phyloP scores from a whole-genome alignment of 2,113 vertebrate genomes.

The Nesoenas mayeri region DNA sequence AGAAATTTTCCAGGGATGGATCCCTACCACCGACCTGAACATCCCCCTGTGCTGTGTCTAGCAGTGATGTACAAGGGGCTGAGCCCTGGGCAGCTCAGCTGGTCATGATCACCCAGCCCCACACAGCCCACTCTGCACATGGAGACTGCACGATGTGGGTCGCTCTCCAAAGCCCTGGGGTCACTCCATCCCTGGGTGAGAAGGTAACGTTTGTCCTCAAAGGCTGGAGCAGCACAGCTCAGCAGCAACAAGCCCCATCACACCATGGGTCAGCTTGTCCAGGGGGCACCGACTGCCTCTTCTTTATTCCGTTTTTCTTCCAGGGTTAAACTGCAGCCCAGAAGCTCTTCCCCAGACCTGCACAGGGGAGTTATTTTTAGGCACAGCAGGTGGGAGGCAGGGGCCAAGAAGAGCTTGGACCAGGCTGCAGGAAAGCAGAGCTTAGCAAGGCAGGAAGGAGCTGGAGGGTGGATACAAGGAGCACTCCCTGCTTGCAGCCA shows the following conservation, averaged over 20 bases:
- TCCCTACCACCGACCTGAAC: neutral
- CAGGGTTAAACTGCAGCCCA: neutral
- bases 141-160: neutral
- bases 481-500: conserved; percentile 57
- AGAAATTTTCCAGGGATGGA: neutral
- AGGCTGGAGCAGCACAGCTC: neutral
- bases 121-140: fast-evolving
- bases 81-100: neutral
- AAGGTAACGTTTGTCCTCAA: neutral
- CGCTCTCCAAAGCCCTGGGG: neutral
- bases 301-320: neutral
- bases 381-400: neutral
- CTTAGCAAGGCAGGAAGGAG: conserved; percentile 60
- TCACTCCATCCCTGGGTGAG: neutral
- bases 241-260: neutral
- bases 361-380: conserved; percentile 51
- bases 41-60: too few species aligned
- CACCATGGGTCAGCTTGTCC: fast-evolving
- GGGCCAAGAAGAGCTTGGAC: neutral
- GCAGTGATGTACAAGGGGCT: neutral
- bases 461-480: conserved; percentile 39
- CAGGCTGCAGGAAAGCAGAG: conserved; percentile 51
- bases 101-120: neutral
- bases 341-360: conserved; percentile 1
- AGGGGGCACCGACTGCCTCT: neutral